phyloP scores from a whole-genome alignment of 2,888 invertebrate genomes.

The Drosophila prolongata region DNA sequence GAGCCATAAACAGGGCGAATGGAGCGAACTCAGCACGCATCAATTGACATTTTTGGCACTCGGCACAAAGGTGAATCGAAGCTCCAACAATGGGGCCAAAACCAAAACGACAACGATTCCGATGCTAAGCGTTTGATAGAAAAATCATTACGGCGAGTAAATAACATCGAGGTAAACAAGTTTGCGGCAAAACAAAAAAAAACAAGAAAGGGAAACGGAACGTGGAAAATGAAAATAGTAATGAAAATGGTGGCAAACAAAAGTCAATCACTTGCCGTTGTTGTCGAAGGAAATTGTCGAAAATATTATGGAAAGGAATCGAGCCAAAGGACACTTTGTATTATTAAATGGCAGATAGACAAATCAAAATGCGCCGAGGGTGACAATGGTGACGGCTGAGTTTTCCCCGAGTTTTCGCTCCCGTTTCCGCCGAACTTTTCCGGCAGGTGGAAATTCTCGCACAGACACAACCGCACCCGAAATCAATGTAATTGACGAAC shows the following conservation, averaged over 20 bases:
- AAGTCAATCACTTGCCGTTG: constrained; percentile 67
- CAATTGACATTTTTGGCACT: constrained; percentile 47
- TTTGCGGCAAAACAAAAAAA: constrained; percentile 15
- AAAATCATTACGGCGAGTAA: constrained; percentile 63
- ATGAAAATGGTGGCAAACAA: constrained; percentile 64
- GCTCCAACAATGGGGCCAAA: constrained; percentile 31
- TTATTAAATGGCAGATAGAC: constrained; percentile 69
- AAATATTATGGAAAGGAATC: constrained; percentile 26
- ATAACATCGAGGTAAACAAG: constrained; percentile 59
- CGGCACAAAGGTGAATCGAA: constrained; percentile 49
- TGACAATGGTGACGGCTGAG: constrained; percentile 56
- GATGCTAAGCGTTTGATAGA: constrained; percentile 55
- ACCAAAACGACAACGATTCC: constrained; percentile 16
- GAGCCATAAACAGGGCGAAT: constrained; percentile 41
- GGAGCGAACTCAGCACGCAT: constrained; percentile 32
- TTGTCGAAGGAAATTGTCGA: constrained; percentile 51
- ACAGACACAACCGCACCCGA: constrained; percentile 67
- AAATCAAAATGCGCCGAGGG: constrained; percentile 57
- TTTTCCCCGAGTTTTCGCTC: constrained; percentile 30
- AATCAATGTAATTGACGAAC: constrained; percentile 79
- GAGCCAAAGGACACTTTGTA: constrained; percentile 64
- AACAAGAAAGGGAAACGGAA: constrained; percentile 18
- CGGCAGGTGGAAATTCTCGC: constrained; percentile 49
- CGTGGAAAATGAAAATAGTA: constrained; percentile 55
- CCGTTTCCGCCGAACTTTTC: constrained; percentile 57